phyloP scores from a whole-genome alignment of 2,888 invertebrate genomes.

The Tridacna crocea region DNA sequence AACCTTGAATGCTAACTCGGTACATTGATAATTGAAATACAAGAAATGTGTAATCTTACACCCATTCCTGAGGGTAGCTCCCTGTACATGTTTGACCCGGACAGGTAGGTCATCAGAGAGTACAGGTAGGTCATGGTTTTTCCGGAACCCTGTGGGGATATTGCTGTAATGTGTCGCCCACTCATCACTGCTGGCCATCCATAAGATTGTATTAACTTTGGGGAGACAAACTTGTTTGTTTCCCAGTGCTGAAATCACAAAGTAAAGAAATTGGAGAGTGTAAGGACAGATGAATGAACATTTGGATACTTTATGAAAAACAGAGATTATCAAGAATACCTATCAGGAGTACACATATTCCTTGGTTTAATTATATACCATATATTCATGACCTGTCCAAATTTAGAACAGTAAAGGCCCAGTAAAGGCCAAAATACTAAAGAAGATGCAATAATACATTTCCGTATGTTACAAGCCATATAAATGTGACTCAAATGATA shows the following conservation, averaged over 20 bases:
- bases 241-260: constrained; percentile 57
- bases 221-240: constrained; percentile 79
- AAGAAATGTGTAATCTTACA: constrained; percentile 68
- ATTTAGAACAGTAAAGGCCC: no score
- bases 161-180: constrained; percentile 88
- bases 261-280: not conserved
- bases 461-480: no score
- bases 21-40: no score
- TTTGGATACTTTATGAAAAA: no score
- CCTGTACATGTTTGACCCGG: constrained; percentile 83
- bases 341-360: no score
- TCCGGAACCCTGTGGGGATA: constrained; percentile 84
- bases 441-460: no score
- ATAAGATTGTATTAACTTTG: constrained; percentile 88
- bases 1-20: no score
- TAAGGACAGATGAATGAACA: not conserved
- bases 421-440: no score
- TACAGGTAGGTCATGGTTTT: constrained; percentile 90
- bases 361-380: no score
- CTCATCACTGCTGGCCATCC: constrained; percentile 89
- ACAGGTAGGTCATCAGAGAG: constrained; percentile 88
- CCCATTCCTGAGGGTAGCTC: constrained; percentile 74
- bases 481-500: no score
- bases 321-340: no score
- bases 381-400: no score